Base-by-base conservation (phyloP, 1,140 invertebrate species). In the Galendromus occidentalis region DNA sequence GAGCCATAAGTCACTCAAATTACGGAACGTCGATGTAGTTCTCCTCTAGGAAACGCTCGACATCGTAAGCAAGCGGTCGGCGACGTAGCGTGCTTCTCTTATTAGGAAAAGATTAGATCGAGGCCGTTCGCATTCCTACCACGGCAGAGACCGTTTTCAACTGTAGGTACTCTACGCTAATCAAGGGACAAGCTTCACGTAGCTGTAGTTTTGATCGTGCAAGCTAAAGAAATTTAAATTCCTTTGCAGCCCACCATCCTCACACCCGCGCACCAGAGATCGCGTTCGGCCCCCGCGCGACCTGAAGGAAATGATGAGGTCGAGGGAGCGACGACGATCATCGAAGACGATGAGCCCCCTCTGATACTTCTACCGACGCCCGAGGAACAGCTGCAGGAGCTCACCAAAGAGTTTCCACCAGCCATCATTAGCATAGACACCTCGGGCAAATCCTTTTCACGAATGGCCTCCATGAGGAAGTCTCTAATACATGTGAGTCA, bases 361-460 rank as follows among this genome's bases (percentile, higher is more conserved):
- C 77, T 88, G 70, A 66, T 69, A 20, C 30, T 44, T 41, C 67
- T 73, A 22, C 74, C 75, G 14, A 73, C 75, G 7, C 73, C 76
- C 7, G 71, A 75, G 59, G 77, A 77, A 65, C 70, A 74, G 64
- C 69, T 70, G 20, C 68, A 73, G 44, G 72, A 74, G 1, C 65
- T 77, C 7, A 73, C 74, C 44, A 63, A 72, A 65, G 73, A 87
- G 78, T 92, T 88, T 78, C 86, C 86, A 22, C 84, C 87, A 39
- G 83, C 89, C 80, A 76, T 91, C 67, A 85, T 93, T 14, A 81
- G 84, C 45, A 88, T 93, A 65, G 88, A 93, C 75, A 83, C 87
- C 25, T 87, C 85, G 66, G 88, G 88, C 18, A 81, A 81, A 71
- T 83, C 83, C 72, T 93, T 92, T 79, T 82, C 86, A 69, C 81